A percentile compares a stretch with the other conserved stretches of the same genome.
Evolutionary conservation across 2,113 vertebrate genomes (phyloP).

Genomic region (Campylomormyrus tamandua): DNA sequence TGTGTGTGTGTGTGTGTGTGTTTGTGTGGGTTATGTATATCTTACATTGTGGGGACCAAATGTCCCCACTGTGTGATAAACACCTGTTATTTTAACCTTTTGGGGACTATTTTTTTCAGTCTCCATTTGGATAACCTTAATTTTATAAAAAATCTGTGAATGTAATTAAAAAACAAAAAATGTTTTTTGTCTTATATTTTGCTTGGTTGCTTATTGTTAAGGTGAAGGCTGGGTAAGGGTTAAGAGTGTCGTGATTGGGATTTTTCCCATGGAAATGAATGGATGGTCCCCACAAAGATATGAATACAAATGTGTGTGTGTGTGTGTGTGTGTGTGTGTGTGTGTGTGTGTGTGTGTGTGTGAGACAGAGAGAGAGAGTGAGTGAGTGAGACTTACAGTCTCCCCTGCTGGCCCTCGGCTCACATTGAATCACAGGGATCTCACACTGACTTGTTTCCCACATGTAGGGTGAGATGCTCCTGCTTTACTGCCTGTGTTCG

Average conservation of each 20-base stretch:
- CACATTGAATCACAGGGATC: not conserved
- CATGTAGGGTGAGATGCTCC: not conserved
- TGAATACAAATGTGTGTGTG: not conserved
- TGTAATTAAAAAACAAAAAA: not conserved
- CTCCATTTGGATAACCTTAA: not conserved
- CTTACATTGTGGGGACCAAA: not conserved
- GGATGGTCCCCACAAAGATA: not conserved
- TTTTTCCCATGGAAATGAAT: not conserved
- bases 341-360: no score
- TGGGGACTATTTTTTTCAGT: not conserved
- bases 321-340: slow-evolving; percentile 15
- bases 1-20: not conserved
- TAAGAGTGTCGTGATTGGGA: not conserved
- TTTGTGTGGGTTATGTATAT: not conserved
- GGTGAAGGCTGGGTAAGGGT: not conserved
- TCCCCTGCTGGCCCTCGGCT: not conserved
- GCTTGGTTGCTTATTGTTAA: not conserved
- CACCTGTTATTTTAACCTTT: not conserved
- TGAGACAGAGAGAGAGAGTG: slow-evolving; percentile 1
- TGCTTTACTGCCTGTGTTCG: not conserved
- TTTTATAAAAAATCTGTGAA: not conserved
- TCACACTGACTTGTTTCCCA: not conserved
- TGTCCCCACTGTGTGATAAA: not conserved
- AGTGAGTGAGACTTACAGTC: slow-evolving; percentile 1
- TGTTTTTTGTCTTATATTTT: no score